Conservation (phyloP, 2,113 vertebrate species). For the Chunga burmeisteri region DNA sequence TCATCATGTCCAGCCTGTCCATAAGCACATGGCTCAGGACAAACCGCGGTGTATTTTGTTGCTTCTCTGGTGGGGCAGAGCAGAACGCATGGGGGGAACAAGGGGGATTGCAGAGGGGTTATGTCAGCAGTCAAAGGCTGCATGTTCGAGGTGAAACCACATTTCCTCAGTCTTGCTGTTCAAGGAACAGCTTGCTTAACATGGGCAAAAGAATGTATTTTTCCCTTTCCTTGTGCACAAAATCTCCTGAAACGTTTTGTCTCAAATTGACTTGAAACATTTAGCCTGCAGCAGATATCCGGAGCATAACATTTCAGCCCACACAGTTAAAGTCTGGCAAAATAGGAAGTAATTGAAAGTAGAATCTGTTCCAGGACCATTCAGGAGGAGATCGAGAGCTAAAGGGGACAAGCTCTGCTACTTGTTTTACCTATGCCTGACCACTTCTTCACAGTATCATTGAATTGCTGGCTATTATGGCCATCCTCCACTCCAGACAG, state of each 20-base stretch:
- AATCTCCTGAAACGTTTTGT: neutral
- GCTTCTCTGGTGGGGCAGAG: neutral
- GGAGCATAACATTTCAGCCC: conserved; percentile 23
- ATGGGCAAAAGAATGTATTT: conserved; percentile 27
- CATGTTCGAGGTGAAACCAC: neutral
- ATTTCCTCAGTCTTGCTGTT: neutral
- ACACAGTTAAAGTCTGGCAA: neutral
- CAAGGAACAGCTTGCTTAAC: neutral
- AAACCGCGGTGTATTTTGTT: neutral
- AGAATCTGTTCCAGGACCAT: neutral
- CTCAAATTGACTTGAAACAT: neutral
- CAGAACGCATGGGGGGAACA: fast-evolving
- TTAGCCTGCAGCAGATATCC: conserved; percentile 3
- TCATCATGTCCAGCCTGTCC: neutral
- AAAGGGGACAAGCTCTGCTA: neutral
- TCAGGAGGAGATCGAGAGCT: neutral
- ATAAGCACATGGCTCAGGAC: neutral
- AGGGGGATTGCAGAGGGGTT: neutral
- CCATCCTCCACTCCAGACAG: neutral
- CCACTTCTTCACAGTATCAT: neutral
- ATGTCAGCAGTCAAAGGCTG: neutral
- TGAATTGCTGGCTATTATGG: neutral
- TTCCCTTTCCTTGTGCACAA: neutral
- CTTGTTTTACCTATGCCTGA: neutral
- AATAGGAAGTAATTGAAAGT: neutral